A percentile compares a stretch with the other conserved stretches of the same genome.
These are phyloP conservation scores for Regulus satrapa DNA, from an alignment of 2,113 vertebrate species.

Conservation along the genomic window DNA sequence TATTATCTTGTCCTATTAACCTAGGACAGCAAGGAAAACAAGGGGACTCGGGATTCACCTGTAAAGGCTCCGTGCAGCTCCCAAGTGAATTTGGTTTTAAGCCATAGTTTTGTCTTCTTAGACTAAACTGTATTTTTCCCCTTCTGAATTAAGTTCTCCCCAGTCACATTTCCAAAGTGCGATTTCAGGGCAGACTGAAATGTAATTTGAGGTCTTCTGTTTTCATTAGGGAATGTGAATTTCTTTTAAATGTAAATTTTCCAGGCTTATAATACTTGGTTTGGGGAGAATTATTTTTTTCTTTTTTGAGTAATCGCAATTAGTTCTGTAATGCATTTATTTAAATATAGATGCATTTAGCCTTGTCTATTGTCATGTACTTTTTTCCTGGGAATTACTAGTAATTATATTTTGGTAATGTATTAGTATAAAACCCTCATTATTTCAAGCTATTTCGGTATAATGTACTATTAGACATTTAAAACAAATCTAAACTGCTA, in stretches of 20 bases:
- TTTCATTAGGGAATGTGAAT: neutral
- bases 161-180: neutral
- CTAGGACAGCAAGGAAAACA: neutral
- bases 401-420: neutral
- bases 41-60: neutral
- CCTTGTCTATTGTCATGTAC: neutral
- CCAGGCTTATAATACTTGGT: neutral
- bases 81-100: neutral
- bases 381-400: neutral
- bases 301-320: neutral
- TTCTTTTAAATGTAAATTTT: neutral
- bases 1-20: too few species aligned
- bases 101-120: neutral
- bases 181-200: neutral
- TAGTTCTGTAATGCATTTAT: neutral
- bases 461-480: neutral
- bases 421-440: neutral
- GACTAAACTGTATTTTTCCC: neutral
- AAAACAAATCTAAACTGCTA: neutral
- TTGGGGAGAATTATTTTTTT: neutral
- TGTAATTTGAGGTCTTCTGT: neutral
- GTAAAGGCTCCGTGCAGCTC: neutral
- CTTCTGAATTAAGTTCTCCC: neutral
- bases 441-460: neutral
- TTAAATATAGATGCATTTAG: neutral